Evolutionary conservation across 1,140 invertebrate species (phyloP), one percentile per base, ranked within the genome.

Genomic region (Penaeus indicus): DNA sequence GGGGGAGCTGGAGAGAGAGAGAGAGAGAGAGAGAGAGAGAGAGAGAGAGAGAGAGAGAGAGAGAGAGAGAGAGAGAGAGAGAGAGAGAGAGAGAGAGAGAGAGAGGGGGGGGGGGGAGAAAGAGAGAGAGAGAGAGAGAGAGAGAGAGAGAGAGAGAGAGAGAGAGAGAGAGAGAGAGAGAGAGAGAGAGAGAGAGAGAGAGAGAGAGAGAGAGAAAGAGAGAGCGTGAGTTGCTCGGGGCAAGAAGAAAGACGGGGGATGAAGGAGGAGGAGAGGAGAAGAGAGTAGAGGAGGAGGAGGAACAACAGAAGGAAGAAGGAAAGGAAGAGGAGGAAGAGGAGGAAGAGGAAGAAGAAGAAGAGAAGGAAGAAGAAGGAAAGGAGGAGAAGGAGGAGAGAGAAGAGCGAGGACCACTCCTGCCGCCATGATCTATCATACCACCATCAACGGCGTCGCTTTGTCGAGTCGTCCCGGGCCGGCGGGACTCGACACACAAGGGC

Each of bases 121-220:
- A 32, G 32, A 32, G 32, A 32, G 32, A 0, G 32, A 32, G 32
- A 32, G 32, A 32, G 32, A 32, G 32, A 32, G 32, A 32, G 72
- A 77, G 72, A 77, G n/a, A 77, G 72, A 77, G 72, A 77, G n/a
- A 77, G 72, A 77, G 72, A 77, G n/a, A 77, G 72, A 77, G 25
- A 25, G n/a, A 77, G 72, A 77, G 72, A 77, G n/a, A 77, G n/a
- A 77, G 72, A 77, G 72, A 77, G 25, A 25, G 10, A 25, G 72
- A 77, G 72, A 77, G 18, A 16, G 18, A 77, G 25, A 16, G 19
- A 77, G 72, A 2, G 42, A 80, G 42, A 47, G 78, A 80, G 78
- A 47, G 78, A 80, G 78, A 38, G 78, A 47, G 42, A 47, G 78
- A n/a, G 38, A 1, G 38, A 32, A 42, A 13, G 78, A 47, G 13